Conservation (phyloP, 1,140 invertebrate species). For the Mamestra configurata region DNA sequence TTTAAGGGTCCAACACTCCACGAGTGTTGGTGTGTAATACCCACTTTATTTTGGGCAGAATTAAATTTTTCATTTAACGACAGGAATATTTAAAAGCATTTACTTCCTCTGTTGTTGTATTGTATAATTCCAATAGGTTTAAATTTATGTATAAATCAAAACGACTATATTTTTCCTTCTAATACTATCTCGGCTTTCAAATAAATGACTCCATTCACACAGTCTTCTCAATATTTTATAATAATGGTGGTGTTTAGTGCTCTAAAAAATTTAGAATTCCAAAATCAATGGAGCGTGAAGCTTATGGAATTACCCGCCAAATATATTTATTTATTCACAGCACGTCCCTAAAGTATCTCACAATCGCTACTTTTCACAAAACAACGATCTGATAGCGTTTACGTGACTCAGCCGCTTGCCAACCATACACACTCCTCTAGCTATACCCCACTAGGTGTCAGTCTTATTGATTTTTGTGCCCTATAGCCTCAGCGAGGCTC, state of each 20-base stretch:
- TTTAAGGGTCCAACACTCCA: background rate
- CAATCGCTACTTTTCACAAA: slow-evolving; percentile 57
- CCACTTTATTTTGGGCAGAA: too few species aligned
- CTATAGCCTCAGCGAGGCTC: slow-evolving; percentile 47
- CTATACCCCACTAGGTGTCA: slow-evolving; percentile 52
- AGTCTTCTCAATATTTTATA: background rate
- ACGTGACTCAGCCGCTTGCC: slow-evolving; percentile 51
- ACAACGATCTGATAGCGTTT: slow-evolving; percentile 54
- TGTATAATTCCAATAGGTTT: background rate
- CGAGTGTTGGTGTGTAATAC: too few species aligned
- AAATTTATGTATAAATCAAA: too few species aligned
- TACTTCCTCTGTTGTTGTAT: too few species aligned
- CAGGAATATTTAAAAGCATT: background rate
- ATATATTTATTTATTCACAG: slow-evolving; percentile 48
- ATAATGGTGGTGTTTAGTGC: too few species aligned
- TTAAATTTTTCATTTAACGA: background rate
- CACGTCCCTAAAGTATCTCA: slow-evolving; percentile 50
- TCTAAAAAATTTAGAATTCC: background rate
- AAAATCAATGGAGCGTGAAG: background rate
- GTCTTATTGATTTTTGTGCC: slow-evolving; percentile 63
- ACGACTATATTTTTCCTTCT: background rate
- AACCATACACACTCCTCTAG: slow-evolving; percentile 35
- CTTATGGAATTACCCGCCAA: slow-evolving; percentile 36
- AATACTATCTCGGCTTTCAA: background rate
- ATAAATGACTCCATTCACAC: background rate